Evolutionary conservation across 2,113 vertebrate genomes (phyloP), one percentile per base, ranked within the genome.

Genomic region (Notarius quadriscutis): DNA sequence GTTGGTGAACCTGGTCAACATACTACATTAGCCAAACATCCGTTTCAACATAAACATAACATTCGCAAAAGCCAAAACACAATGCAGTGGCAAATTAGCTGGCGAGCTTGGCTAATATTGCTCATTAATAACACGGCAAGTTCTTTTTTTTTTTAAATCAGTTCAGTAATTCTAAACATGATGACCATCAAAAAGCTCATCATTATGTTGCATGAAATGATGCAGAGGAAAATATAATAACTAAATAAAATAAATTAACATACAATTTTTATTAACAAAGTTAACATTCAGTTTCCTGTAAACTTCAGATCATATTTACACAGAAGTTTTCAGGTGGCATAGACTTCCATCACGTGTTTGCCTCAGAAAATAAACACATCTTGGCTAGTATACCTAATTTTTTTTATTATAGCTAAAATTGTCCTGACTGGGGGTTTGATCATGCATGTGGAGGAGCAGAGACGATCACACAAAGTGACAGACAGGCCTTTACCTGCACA

Each of bases 401-500:
- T 25, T n/a, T 55, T 77, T 51, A 25, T 51, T 77, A 25, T 51
- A 55, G 51, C 51, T 79, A 79, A 55, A 51, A 7, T 30, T 18
- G 25, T 58, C 34, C 74, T 79, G 51, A 67, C n/a, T 14, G 51
- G n/a, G 7, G 5, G 30, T 34, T 69, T 71, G n/a, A 62, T 34
- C 77, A 79, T 55, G 51, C 51, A 55, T 17, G 27, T 41, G 4
- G 8, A 60, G 18, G 53, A 62, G 41, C 71, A 84, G 10, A 74
- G 51, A 81, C 22, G 2, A 87, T 57, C 27, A 50, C 25, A 87
- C 77, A 62, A 18, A 83, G 18, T 25, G 58, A 91, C 84, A 62
- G 72, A 75, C 34, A 74, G 11, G 92, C 91, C 8, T 95, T 99
- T 99, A 99, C 98, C 98, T 99, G 97, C 91, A 94, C 90, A 94